A percentile compares a stretch with the other conserved stretches of the same genome.
Conservation (phyloP, 2,113 vertebrate genomes). For the Tachuris rubrigastra region DNA sequence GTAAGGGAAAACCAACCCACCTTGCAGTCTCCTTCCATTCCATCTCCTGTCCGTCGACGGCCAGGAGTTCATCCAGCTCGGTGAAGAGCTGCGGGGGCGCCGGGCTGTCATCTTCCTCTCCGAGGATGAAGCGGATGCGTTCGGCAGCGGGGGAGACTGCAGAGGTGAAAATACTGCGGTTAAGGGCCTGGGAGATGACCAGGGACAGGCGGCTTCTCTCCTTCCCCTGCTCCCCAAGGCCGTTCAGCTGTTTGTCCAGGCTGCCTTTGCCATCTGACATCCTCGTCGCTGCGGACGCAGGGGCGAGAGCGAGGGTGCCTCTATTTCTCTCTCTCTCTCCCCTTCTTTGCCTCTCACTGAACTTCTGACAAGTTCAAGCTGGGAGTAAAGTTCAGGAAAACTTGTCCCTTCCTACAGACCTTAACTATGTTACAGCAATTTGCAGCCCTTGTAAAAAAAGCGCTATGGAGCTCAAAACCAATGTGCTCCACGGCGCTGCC, state of each 20-base stretch:
- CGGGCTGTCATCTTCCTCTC: constrained; percentile 94
- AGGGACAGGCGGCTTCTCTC: constrained; percentile 40
- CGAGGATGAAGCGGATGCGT: constrained; percentile 95
- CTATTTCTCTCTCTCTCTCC: not conserved
- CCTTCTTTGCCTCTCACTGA: constrained; percentile 21
- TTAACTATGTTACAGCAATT: constrained; percentile 44
- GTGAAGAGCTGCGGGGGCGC: constrained; percentile 96
- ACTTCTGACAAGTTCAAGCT: constrained; percentile 43
- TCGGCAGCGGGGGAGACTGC: constrained; percentile 95
- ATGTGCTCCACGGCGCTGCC: not conserved
- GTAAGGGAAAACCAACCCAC: constrained; percentile 70
- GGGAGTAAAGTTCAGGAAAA: constrained; percentile 68
- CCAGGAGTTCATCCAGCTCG: constrained; percentile 93
- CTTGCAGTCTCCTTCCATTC: constrained; percentile 99
- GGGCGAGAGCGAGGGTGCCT: not conserved
- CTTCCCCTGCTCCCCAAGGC: constrained; percentile 70
- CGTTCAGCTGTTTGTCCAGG: constrained; percentile 71
- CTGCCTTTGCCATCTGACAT: constrained; percentile 73
- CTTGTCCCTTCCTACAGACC: constrained; percentile 42
- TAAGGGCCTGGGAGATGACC: constrained; percentile 78
- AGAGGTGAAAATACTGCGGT: constrained; percentile 89
- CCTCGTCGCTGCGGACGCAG: not conserved
- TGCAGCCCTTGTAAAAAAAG: constrained; percentile 52
- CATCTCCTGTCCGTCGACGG: constrained; percentile 95
- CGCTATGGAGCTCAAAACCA: constrained; percentile 6